Conservation (phyloP, 2,113 vertebrate genomes). For the Carollia perspicillata region DNA sequence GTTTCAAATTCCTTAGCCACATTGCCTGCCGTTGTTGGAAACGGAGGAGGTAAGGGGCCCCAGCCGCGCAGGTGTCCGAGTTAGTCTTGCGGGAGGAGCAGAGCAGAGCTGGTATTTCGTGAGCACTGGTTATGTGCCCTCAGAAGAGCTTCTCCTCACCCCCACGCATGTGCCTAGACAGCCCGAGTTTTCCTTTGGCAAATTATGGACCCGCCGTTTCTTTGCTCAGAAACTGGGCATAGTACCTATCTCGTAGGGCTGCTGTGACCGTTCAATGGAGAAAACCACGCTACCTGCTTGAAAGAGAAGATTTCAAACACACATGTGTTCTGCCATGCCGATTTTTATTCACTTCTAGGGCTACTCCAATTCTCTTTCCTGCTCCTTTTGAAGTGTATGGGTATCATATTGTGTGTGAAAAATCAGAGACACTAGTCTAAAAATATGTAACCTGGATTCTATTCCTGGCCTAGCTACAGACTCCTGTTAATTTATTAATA, state of each 20-base stretch:
- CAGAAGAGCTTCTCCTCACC: background rate
- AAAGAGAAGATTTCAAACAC: background rate
- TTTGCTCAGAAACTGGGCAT: background rate
- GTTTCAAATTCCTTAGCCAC: constrained; percentile 46
- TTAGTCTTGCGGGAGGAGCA: background rate
- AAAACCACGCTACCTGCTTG: background rate
- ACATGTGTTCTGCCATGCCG: background rate
- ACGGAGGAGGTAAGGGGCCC: background rate
- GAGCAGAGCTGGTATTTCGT: background rate
- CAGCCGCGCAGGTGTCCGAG: background rate
- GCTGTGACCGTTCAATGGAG: background rate
- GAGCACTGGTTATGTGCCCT: background rate
- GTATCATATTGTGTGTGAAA: constrained; percentile 73
- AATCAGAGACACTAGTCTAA: constrained; percentile 70
- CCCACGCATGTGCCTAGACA: background rate
- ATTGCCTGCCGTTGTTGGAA: background rate
- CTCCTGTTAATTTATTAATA: constrained; percentile 70
- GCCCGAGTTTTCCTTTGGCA: background rate
- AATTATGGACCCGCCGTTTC: background rate
- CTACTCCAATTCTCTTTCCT: constrained; percentile 32
- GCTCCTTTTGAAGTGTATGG: constrained; percentile 62
- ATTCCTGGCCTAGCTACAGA: constrained; percentile 69
- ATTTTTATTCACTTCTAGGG: constrained; percentile 24
- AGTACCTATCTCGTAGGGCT: background rate
- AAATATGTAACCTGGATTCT: constrained; percentile 78